Conservation (phyloP, 2,797 vertebrate genomes). For the Monodelphis domestica region DNA sequence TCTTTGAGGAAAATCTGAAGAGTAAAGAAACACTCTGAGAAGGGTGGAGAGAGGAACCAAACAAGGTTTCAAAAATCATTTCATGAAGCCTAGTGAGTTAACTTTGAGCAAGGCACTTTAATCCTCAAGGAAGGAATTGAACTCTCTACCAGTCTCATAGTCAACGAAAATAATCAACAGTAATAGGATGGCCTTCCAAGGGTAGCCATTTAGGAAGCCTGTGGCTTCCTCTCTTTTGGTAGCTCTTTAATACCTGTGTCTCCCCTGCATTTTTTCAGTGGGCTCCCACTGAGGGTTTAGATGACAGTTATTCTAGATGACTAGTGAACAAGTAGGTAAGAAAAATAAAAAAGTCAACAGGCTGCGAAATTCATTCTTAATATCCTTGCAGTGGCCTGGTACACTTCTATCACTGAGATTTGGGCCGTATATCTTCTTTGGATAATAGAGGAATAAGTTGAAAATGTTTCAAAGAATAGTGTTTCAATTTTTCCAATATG, state of each 20-base stretch:
- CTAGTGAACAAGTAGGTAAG: conserved; percentile 14
- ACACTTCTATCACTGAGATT: not conserved
- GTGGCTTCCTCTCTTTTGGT: not conserved
- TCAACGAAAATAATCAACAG: not conserved
- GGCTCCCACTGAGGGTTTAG: not conserved
- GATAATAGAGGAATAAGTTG: not conserved
- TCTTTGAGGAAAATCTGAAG: not conserved
- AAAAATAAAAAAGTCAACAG: conserved; percentile 16
- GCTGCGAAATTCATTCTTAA: conserved; percentile 5
- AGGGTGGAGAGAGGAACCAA: not conserved
- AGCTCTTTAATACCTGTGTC: not conserved
- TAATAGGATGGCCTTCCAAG: not conserved
- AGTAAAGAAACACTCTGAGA: not conserved
- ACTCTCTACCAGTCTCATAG: not conserved
- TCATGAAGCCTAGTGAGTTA: not conserved
- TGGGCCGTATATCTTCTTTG: not conserved
- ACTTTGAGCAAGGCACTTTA: not conserved
- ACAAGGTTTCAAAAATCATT: not conserved
- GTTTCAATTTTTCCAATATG: not conserved
- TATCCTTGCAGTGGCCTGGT: not conserved
- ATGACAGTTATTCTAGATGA: not conserved
- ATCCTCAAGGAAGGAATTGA: not conserved
- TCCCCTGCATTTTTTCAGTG: not conserved
- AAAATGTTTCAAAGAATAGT: not conserved
- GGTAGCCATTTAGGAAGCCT: not conserved